A percentile compares a stretch with the other conserved stretches of the same genome.
Conservation (phyloP, 1,140 invertebrate genomes). For the Drosophila hydei region DNA sequence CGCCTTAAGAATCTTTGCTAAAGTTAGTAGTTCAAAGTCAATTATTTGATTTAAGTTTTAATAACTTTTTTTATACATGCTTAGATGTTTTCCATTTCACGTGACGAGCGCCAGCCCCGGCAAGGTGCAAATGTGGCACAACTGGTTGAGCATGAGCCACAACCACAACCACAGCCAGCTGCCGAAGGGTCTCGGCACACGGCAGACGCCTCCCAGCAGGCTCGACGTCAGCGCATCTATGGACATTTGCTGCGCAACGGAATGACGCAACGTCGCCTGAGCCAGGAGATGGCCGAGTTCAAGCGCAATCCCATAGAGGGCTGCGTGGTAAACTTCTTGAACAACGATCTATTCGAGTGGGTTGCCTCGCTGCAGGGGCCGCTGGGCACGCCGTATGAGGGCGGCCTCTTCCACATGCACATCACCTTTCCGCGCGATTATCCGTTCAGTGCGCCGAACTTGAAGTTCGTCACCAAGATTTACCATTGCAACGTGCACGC, state of each 20-base stretch:
- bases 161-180: too few species aligned
- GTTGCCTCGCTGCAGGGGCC: background rate
- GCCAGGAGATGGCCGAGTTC: background rate
- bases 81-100: too few species aligned
- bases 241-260: background rate
- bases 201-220: too few species aligned
- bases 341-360: background rate
- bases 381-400: background rate
- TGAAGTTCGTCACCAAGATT: background rate
- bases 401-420: background rate
- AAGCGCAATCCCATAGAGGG: background rate
- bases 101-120: too few species aligned
- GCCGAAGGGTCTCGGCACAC: too few species aligned
- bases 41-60: too few species aligned
- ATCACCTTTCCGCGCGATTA: background rate
- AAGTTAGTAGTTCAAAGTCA: too few species aligned
- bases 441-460: background rate
- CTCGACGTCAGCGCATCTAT: too few species aligned
- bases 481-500: background rate
- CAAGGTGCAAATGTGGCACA: too few species aligned
- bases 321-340: background rate
- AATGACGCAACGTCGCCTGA: background rate
- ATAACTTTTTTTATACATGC: too few species aligned
- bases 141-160: too few species aligned
- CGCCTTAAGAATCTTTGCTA: too few species aligned